Conservation (phyloP, 2,888 invertebrate species). For the Eupithecia abbreviata region DNA sequence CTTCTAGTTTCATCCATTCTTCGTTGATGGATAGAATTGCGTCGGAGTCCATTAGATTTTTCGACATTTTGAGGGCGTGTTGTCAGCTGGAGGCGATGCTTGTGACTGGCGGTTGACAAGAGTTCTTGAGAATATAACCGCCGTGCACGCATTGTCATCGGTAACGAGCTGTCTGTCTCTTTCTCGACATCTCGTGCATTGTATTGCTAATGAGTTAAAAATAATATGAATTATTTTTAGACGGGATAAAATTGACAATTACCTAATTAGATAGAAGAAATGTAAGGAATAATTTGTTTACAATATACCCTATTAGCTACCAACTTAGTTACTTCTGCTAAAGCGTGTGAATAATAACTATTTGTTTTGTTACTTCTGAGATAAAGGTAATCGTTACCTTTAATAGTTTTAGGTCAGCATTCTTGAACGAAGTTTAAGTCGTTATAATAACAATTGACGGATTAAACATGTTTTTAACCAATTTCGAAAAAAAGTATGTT, state of each 20-base stretch:
- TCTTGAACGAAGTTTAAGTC: neutral
- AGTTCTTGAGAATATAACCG: slow-evolving; percentile 31
- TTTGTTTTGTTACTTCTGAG: neutral
- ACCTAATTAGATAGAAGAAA: neutral
- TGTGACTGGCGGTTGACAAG: slow-evolving; percentile 30
- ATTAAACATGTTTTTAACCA: neutral
- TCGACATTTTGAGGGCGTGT: slow-evolving; percentile 36
- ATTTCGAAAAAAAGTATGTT: neutral
- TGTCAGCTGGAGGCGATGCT: slow-evolving; percentile 5
- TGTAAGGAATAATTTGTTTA: neutral
- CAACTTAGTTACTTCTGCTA: neutral
- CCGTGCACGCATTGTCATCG: slow-evolving; percentile 29
- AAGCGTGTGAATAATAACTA: neutral
- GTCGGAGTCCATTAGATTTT: slow-evolving; percentile 62
- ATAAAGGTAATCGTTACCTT: neutral
- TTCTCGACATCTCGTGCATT: slow-evolving; percentile 31
- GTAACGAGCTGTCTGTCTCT: slow-evolving; percentile 24
- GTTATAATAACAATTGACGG: neutral
- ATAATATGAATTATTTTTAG: slow-evolving; percentile 19
- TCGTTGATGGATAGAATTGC: slow-evolving; percentile 69
- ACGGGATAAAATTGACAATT: slow-evolving; percentile 4
- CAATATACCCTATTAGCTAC: neutral
- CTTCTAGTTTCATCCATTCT: slow-evolving; percentile 70
- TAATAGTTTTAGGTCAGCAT: neutral
- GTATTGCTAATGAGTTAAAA: slow-evolving; percentile 23